Evolutionary conservation across 2,888 invertebrate genomes (phyloP), one percentile per base, ranked within the genome.

Genomic region (Andrena dorsata): DNA sequence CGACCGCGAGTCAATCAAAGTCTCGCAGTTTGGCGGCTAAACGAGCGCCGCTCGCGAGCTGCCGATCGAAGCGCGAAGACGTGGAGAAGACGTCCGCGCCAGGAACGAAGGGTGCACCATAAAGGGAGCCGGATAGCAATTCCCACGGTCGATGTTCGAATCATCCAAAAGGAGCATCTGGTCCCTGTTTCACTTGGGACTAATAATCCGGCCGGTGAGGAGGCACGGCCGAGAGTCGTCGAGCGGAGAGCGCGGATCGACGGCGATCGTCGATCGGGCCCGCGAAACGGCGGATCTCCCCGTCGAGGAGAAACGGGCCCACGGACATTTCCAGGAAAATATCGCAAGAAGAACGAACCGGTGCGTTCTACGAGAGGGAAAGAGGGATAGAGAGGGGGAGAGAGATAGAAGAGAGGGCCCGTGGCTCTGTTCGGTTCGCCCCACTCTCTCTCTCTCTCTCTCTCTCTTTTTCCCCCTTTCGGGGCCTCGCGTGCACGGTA

Each of bases 241-340:
- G 82, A 75, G 56, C 16, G 16, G 61, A 30, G 35, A 35, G 32
- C 30, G 66, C 61, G 66, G 51, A 69, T 69, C 70, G 69, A 63
- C 64, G 10, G 56, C 76, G 58, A 71, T 68, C 75, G 70, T 71
- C 65, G 71, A 74, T 75, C 70, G 63, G 61, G 49, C 58, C 41
- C 69, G 75, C 81, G 75, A 81, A 82, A 81, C 74, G 53, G 35
- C 49, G 82, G 49, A 68, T 81, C 81, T 69, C 63, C 41, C 76
- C 56, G 68, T 56, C 69, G 70, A 56, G 26, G 82, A 75, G 70
- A 75, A 73, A 41, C 41, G 66, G 60, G 65, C 65, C 56, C 66
- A 75, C 66, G 73, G 53, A 72, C 69, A 73, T 76, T 83, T 83
- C 83, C 63, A 77, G 77, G 83, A 83, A 83, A 83, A 83, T 83